Percentiles rank a stretch among this genome's conserved stretches.
These are phyloP conservation scores for Noctilio leporinus DNA, from an alignment of 2,113 vertebrate genomes.

Conservation along the genomic window DNA sequence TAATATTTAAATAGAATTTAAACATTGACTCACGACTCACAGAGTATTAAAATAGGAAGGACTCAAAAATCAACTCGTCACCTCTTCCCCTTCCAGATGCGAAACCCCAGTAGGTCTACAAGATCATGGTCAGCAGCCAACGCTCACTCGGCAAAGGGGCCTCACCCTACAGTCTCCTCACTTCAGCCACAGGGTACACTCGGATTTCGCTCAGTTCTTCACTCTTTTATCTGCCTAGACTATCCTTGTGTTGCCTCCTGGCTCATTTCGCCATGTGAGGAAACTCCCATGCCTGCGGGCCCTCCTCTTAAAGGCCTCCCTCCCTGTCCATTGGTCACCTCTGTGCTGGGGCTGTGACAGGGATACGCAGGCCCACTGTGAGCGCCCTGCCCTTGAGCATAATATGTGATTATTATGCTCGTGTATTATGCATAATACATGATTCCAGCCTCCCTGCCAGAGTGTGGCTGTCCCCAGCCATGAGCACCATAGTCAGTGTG, in stretches of 20 bases:
- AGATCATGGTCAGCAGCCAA: neutral
- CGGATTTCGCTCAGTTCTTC: neutral
- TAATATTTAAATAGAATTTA: neutral
- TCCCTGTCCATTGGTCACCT: neutral
- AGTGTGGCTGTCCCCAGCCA: accelerated
- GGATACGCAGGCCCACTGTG: accelerated
- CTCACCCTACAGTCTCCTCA: accelerated
- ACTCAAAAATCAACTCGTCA: neutral
- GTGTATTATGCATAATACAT: too few species aligned
- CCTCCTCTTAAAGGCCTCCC: neutral
- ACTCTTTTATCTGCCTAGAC: neutral
- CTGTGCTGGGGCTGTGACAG: accelerated
- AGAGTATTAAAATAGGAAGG: neutral
- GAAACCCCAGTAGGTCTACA: neutral
- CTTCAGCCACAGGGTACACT: accelerated
- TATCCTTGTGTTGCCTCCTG: neutral
- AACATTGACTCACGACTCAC: neutral
- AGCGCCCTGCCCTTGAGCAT: neutral
- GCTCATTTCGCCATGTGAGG: neutral
- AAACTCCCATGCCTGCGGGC: neutral
- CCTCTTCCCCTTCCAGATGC: too few species aligned
- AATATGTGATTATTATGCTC: too few species aligned
- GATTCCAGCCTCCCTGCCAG: neutral
- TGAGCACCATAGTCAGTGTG: neutral
- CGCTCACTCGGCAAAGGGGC: neutral